Base-by-base conservation (phyloP, 2,888 invertebrate genomes). In the Stegana nigrithorax region DNA sequence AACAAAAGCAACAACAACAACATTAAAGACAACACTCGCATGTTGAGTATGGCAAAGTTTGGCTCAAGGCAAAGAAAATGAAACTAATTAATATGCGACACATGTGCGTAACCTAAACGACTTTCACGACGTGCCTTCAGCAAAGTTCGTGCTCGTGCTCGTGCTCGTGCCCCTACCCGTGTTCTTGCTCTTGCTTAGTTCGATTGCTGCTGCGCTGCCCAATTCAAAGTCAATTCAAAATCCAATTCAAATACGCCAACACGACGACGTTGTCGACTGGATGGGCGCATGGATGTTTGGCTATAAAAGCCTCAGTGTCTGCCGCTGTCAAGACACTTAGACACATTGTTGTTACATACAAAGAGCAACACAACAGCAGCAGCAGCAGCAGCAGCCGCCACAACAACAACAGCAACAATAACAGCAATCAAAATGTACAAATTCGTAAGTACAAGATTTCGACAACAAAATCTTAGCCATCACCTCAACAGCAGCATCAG, bases 361-460 rank as follows among this genome's bases (percentile, higher is more conserved):
- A 45, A 57, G 66, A n/a, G 21, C 10, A 56, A 36, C 21, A 19
- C 3, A 14, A 47, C n/a, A 5, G 17, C 73, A 75, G 68, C 75
- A 67, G 66, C 63, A 68, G 67, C 62, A 67, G 64, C 36, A 67
- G 55, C 62, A 61, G 47, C 56, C 73, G n/a, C n/a, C n/a, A n/a
- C n/a, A n/a, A n/a, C n/a, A 21, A 47, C n/a, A 5, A 39, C 73
- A 75, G 68, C 75, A 67, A 67, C 63, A 68, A 68, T 61, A 67
- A 65, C 36, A 67, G 55, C 62, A 61, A 51, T 58, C 73, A 83
- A 83, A 63, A 83, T 82, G 83, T 83, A 80, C 75, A 82, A 82
- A 79, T 79, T 80, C 72, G 83, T 83, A 74, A 82, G 83, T 82
- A 60, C 45, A 42, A 27, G 19, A 23, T n/a, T 14, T 21, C 26